Base-by-base conservation (phyloP, 2,797 vertebrate species). In the Ctenopoma multispine region DNA sequence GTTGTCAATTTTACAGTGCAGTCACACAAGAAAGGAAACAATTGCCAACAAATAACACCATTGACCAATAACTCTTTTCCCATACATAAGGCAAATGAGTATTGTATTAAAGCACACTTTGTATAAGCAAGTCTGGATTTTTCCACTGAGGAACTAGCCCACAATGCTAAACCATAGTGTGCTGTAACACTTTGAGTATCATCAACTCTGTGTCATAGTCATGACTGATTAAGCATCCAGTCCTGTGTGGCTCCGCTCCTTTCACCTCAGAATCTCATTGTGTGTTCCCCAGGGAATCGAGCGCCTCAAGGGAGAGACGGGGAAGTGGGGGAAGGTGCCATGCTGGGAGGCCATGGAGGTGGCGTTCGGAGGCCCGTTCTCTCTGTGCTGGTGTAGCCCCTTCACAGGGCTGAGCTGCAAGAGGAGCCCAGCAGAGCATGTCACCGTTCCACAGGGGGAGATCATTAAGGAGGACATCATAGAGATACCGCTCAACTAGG, bases 311-410 rank as follows among this genome's bases (percentile, higher is more conserved):
- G 93, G 96, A 4, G 95, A 98, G 90, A 91, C 93, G 6, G 95
- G 95, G 10, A 95, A 90, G 18, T 96, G 97, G 96, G 93, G 93
- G 83, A 96, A 85, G 90, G 83, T 72, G 10, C 77, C 93, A 0
- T 92, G 94, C 81, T 96, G 97, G 95, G 93, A 94, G 78, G 93
- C 94, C 12, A 89, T 97, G 91, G 90, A 94, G 84, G 68, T 85
- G 70, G 95, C 96, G 0, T 99, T 97, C 0, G 96, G 97, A 0
- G 96, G 96, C 3, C 76, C 87, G 1, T 89, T 96, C 46, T 97
- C 97, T 55, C 84, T 93, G 60, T 85, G 88, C 59, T 99, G 97
- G 97, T 93, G 96, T 88, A 99, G 85, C 81, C 98, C 98, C 4
- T 97, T 99, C 71, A 81, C 96, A 0, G 89, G 92, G 31, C 87